Base-by-base conservation (phyloP, 2,797 vertebrate genomes). In the Notolabrus celidotus region DNA sequence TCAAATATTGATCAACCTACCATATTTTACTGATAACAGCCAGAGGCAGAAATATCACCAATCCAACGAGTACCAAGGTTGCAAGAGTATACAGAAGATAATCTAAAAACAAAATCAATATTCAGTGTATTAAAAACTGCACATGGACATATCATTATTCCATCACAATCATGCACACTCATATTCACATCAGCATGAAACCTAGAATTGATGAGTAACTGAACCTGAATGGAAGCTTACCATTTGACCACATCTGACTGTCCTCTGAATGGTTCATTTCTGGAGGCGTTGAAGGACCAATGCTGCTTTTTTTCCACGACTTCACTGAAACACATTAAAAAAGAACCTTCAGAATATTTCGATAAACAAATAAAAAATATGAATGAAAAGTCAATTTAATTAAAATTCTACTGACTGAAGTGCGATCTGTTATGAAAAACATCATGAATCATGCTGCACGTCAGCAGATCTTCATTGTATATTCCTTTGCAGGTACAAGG, bases 341-440 rank as follows among this genome's bases (percentile, higher is more conserved):
- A 9, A n/a, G n/a, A 0, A 0, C 4, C 22, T 56, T 23, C 2
- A 54, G 46, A 46, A 22, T 2, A 25, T 39, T 66, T 1, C 31
- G 57, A n/a, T 7, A 15, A 38, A 27, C 0, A 2, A 0, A 16
- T 27, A 9, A 0, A 36, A 39, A 2, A 36, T 36, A 4, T 25
- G 22, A 41, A 53, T 45, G 4, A 1, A 0, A 6, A 23, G 1
- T 29, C 6, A 33, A 11, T 17, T 64, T 27, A 52, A 54, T 55
- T 1, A 20, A 79, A 34, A 16, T 12, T 4, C 0, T 73, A 92
- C 93, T 96, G 89, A 94, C 95, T 86, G 86, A 96, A 96, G 81
- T 91, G 94, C 27, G 95, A 92, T 63, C 90, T 94, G 61, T 95
- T 94, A 49, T 96, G 95, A 74, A 99, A 83, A 53, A 95, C 88